Conservation (phyloP, 2,888 invertebrate genomes). For the Limenitis camilla region DNA sequence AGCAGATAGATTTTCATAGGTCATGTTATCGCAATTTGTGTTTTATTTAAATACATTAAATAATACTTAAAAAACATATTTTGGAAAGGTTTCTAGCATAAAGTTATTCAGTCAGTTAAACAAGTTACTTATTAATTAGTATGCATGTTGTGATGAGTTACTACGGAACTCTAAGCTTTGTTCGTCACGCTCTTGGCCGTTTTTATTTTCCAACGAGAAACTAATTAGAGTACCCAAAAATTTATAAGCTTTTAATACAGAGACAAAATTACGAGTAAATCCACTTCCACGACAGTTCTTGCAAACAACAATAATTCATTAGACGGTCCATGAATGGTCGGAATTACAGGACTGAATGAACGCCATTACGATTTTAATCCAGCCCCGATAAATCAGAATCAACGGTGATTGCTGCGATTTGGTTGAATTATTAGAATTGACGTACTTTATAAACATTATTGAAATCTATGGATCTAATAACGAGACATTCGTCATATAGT, state of each 20-base stretch:
- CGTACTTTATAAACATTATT: conserved; percentile 14
- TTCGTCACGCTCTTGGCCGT: too few relatives aligned
- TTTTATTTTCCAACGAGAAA: background rate
- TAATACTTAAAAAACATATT: too few relatives aligned
- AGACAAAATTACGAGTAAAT: conserved; percentile 13
- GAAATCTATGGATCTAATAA: background rate
- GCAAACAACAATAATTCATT: conserved; percentile 29
- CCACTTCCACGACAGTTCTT: conserved; percentile 22
- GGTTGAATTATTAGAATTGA: conserved; percentile 15
- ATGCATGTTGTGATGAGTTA: too few relatives aligned
- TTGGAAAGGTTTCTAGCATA: too few relatives aligned
- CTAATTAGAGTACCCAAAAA: background rate
- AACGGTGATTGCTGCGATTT: conserved; percentile 24
- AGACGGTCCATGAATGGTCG: conserved; percentile 24
- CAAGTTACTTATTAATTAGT: too few relatives aligned
- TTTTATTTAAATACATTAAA: too few relatives aligned
- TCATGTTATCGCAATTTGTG: too few relatives aligned
- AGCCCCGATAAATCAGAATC: conserved; percentile 30
- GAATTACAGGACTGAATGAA: conserved; percentile 27
- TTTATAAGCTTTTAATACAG: conserved; percentile 3
- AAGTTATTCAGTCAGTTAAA: too few relatives aligned
- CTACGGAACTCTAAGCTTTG: too few relatives aligned
- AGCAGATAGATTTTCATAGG: too few relatives aligned
- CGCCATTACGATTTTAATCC: conserved; percentile 30
- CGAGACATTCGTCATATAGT: background rate